These are phyloP conservation scores for Prunella himalayana DNA, from an alignment of 2,113 vertebrate genomes.

Conservation along the genomic window DNA sequence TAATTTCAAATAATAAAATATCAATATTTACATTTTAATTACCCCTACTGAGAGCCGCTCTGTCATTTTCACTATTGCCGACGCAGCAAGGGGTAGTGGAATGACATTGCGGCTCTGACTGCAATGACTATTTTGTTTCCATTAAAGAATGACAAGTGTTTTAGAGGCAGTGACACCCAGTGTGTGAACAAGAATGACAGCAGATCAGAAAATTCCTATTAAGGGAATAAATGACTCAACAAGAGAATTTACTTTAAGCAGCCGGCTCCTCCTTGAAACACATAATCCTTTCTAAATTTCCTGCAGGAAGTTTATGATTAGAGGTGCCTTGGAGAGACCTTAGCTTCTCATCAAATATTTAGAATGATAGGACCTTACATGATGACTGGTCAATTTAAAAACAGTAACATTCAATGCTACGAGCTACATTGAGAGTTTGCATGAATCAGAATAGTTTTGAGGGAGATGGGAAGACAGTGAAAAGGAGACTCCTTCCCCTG, in stretches of 20 bases:
- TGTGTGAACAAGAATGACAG: slow-evolving; percentile 81
- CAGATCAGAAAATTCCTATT: slow-evolving; percentile 82
- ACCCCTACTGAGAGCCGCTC: slow-evolving; percentile 87
- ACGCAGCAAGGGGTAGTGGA: slow-evolving; percentile 80
- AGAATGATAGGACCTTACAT: slow-evolving; percentile 15
- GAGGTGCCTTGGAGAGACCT: slow-evolving; percentile 59
- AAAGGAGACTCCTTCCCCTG: neutral
- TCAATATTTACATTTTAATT: slow-evolving; percentile 99
- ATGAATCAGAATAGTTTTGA: neutral
- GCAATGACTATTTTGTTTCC: slow-evolving; percentile 86
- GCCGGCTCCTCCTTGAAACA: slow-evolving; percentile 64
- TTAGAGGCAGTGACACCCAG: slow-evolving; percentile 79
- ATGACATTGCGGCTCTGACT: slow-evolving; percentile 82
- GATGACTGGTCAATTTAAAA: slow-evolving; percentile 67
- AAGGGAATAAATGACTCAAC: slow-evolving; percentile 81
- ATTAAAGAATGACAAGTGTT: slow-evolving; percentile 87
- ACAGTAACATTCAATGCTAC: slow-evolving; percentile 19
- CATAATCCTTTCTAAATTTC: slow-evolving; percentile 67
- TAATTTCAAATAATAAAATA: slow-evolving; percentile 99
- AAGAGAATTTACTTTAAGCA: slow-evolving; percentile 69
- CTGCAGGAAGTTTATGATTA: slow-evolving; percentile 69
- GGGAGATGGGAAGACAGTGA: neutral
- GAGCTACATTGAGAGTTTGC: neutral
- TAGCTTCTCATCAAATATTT: slow-evolving; percentile 62
- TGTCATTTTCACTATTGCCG: slow-evolving; percentile 86